Evolutionary conservation across 2,113 vertebrate genomes (phyloP).

Genomic region (Caranx ignobilis): DNA sequence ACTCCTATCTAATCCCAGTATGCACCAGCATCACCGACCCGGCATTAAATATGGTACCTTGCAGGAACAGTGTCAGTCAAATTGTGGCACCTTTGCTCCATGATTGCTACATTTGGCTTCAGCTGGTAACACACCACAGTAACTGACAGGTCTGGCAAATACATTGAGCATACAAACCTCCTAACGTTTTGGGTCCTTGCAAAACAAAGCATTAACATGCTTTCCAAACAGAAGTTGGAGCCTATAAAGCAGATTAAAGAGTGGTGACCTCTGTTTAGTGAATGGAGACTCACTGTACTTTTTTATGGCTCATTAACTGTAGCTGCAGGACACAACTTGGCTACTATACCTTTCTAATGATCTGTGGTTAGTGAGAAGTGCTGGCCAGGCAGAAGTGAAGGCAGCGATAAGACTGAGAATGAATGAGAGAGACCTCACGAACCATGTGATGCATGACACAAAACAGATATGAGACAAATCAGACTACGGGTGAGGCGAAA

Average conservation of each 20-base stretch:
- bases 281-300: slow-evolving; percentile 1
- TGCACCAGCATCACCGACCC: not conserved
- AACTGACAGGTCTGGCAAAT: slow-evolving; percentile 23
- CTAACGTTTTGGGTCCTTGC: slow-evolving; percentile 17
- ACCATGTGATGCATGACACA: slow-evolving; percentile 40
- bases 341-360: slow-evolving; percentile 27
- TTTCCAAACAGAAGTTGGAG: slow-evolving; percentile 20
- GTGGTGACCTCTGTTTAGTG: slow-evolving; percentile 20
- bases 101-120: not conserved
- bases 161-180: slow-evolving; percentile 2
- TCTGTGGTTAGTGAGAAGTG: slow-evolving; percentile 9
- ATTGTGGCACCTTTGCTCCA: slow-evolving; percentile 14
- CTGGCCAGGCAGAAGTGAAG: slow-evolving; percentile 22
- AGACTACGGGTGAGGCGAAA: not conserved
- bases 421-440: slow-evolving; percentile 26
- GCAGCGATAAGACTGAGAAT: slow-evolving; percentile 49
- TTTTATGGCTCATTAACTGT: slow-evolving; percentile 35
- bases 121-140: not conserved
- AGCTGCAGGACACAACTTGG: not conserved
- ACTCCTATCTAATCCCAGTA: not conserved
- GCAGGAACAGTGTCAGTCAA: not conserved
- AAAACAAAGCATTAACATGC: slow-evolving; percentile 23
- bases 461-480: slow-evolving; percentile 48
- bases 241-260: not conserved
- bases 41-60: not conserved